phyloP scores from a whole-genome alignment of 2,113 vertebrate genomes.

The Leucosticte australis region DNA sequence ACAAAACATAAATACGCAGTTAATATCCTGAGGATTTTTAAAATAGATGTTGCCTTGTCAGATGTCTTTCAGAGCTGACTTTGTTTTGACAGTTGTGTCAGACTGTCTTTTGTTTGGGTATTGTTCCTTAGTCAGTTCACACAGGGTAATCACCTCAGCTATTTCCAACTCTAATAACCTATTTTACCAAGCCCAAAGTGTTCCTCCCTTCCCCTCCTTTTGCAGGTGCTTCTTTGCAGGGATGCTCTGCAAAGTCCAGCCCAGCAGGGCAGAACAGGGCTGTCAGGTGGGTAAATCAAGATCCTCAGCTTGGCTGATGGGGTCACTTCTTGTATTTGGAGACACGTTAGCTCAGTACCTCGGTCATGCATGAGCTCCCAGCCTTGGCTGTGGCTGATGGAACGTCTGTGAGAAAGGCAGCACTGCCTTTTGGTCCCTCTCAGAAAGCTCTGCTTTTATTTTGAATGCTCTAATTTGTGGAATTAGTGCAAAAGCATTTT shows the following conservation, averaged over 20 bases:
- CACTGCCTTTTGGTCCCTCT: background rate
- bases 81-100: background rate
- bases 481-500: background rate
- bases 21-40: constrained; percentile 28
- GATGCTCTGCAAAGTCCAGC: background rate
- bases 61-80: background rate
- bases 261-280: background rate
- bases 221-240: background rate
- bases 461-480: background rate
- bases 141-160: background rate
- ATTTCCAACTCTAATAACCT: background rate
- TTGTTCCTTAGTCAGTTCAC: background rate
- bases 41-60: background rate
- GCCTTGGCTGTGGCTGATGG: background rate
- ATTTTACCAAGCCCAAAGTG: background rate
- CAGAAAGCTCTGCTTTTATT: background rate
- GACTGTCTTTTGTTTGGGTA: background rate
- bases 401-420: background rate
- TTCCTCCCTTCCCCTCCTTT: background rate
- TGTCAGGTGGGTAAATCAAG: background rate
- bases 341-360: rapidly evolving
- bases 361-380: background rate
- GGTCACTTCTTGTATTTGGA: background rate
- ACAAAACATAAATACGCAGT: background rate
- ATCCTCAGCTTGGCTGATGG: background rate